phyloP scores from a whole-genome alignment of 2,113 vertebrate species.

The Leucoraja erinaceus region DNA sequence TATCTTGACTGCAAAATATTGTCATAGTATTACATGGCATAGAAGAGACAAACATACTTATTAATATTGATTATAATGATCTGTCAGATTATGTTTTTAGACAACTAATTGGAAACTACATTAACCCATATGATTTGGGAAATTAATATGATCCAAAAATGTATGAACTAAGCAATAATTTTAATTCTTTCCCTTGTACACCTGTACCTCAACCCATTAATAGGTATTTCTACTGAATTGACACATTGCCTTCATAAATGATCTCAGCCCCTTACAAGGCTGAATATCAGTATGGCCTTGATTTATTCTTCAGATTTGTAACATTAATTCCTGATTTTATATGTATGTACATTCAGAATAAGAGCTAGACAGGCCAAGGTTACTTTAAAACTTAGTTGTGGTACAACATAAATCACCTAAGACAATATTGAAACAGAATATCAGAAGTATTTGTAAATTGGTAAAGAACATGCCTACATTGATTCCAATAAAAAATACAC shows the following conservation, averaged over 20 bases:
- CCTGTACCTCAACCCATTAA: background rate
- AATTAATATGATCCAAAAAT: background rate
- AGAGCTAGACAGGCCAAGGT: background rate
- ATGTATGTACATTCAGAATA: background rate
- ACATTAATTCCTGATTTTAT: background rate
- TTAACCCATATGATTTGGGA: background rate
- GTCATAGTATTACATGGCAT: background rate
- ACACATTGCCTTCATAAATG: background rate
- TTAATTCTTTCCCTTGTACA: background rate
- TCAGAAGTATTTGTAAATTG: background rate
- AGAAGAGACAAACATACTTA: background rate
- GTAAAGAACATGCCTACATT: background rate
- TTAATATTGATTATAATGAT: background rate
- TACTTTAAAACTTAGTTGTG: background rate
- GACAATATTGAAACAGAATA: background rate
- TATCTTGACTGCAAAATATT: too few species aligned
- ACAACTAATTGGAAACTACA: background rate
- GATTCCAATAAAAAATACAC: background rate
- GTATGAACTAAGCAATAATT: background rate
- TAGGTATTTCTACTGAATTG: background rate
- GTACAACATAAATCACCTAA: background rate
- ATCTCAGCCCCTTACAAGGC: background rate
- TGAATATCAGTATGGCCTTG: background rate
- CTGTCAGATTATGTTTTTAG: background rate
- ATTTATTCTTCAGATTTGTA: constrained; percentile 2